phyloP scores from a whole-genome alignment of 2,797 vertebrate species.

The Brotogeris chrysoptera region DNA sequence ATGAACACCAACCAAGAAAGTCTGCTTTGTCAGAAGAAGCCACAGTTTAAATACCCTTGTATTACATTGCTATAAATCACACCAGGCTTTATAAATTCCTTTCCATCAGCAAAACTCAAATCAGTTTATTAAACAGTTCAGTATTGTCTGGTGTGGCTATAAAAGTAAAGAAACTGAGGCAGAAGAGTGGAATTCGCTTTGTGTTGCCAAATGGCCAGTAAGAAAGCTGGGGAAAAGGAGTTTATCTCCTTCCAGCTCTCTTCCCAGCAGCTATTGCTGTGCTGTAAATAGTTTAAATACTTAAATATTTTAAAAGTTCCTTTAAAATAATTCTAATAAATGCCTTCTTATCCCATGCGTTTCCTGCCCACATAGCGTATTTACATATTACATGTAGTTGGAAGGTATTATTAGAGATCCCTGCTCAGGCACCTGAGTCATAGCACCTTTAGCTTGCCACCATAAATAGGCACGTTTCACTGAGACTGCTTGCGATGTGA shows the following conservation, averaged over 20 bases:
- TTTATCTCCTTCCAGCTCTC: not conserved
- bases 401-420: slow-evolving; percentile 57
- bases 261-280: not conserved
- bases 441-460: slow-evolving; percentile 37
- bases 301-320: slow-evolving; percentile 8
- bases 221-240: not conserved
- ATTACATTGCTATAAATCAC: not conserved
- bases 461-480: slow-evolving; percentile 34
- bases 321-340: slow-evolving; percentile 30
- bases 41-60: not conserved
- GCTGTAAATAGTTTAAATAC: slow-evolving; percentile 20
- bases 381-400: slow-evolving; percentile 29
- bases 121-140: not conserved
- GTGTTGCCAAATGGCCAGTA: not conserved
- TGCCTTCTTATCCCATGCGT: not conserved
- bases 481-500: not conserved
- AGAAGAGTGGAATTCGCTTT: not conserved
- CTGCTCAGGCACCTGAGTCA: slow-evolving; percentile 59
- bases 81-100: not conserved
- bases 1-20: not conserved
- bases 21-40: not conserved
- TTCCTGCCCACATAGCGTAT: slow-evolving; percentile 38
- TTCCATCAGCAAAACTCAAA: not conserved
- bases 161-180: not conserved
- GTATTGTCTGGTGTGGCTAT: not conserved